These are phyloP conservation scores for Ormyrus labotus DNA, from an alignment of 2,888 invertebrate genomes.

Conservation along the genomic window DNA sequence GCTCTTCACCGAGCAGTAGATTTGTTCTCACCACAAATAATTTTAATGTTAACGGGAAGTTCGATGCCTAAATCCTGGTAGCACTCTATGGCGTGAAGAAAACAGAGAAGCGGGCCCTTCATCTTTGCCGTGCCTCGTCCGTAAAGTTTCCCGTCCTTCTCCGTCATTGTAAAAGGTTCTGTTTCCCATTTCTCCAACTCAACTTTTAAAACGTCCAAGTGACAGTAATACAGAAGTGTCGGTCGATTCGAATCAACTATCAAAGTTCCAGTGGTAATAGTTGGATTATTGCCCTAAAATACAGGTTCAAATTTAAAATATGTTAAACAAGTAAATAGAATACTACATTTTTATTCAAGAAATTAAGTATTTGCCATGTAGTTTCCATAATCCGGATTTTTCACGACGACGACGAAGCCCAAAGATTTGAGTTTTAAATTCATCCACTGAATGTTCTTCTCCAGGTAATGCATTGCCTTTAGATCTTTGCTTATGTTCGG, in stretches of 20 bases:
- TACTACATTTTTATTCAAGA: neutral
- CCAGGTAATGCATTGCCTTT: slow-evolving; percentile 64
- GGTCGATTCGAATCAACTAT: slow-evolving; percentile 70
- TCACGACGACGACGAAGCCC: slow-evolving; percentile 68
- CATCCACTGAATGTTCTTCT: slow-evolving; percentile 68
- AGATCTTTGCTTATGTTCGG: slow-evolving; percentile 72
- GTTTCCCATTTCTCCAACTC: slow-evolving; percentile 70
- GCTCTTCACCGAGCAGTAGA: too few relatives aligned
- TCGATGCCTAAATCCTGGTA: slow-evolving; percentile 69
- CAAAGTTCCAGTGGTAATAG: slow-evolving; percentile 72
- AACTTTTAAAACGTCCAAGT: slow-evolving; percentile 75
- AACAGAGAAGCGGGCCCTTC: slow-evolving; percentile 75
- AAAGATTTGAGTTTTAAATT: slow-evolving; percentile 68
- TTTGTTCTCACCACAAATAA: slow-evolving; percentile 66
- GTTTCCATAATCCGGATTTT: slow-evolving; percentile 33
- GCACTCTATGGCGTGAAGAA: slow-evolving; percentile 74
- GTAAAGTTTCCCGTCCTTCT: slow-evolving; percentile 69
- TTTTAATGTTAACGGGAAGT: slow-evolving; percentile 76
- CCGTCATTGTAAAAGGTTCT: slow-evolving; percentile 74
- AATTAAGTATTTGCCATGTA: slow-evolving; percentile 32
- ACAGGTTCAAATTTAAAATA: slow-evolving; percentile 2
- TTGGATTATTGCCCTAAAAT: slow-evolving; percentile 69
- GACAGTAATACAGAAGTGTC: slow-evolving; percentile 73
- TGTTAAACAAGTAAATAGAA: neutral
- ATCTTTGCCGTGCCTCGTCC: slow-evolving; percentile 75